Base-by-base conservation (phyloP, 2,888 invertebrate species). In the Xylocampa areola region DNA sequence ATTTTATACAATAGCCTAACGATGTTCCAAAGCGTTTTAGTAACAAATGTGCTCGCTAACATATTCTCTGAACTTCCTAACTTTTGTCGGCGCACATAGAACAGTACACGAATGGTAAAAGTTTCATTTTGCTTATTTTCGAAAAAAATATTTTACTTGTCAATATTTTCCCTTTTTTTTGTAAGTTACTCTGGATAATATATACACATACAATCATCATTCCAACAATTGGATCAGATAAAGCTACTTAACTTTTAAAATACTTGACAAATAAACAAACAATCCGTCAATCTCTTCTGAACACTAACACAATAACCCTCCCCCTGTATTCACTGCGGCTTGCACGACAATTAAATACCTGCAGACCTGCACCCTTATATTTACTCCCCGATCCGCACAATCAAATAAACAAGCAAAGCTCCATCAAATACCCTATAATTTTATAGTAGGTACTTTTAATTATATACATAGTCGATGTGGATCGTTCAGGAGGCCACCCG, bases 401-500 rank as follows among this genome's bases (percentile, higher is more conserved):
- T 33, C 23, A 62, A 66, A 62, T 41, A 62, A 66, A 62, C 63
- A 55, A 48, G 17, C 45, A 25, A 4, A 55, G 21, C 30, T 50
- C 37, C n/a, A 68, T 55, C 47, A 55, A 68, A 68, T 50, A 62
- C 16, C 45, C 37, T 55, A 37, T 55, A 55, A 66, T 68, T 55
- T 47, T 36, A 68, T 62, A 55, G 62, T 47, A 32, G 67, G 44
- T 47, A 50, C 49, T 54, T 35, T 50, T 50, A 68, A 68, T 62
- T 19, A 51, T 66, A 66, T 67, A 68, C 48, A 68, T 29, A 44
- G 50, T 58, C 27, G 25, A 60, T 23, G 43, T 54, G 61, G 61
- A 45, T 47, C 58, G 60, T 57, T 57, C 61, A 60, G 47, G 13
- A 27, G 69, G 35, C 68, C 65, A 58, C 76, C 75, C 73, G 66